A percentile compares a stretch with the other conserved stretches of the same genome.
phyloP scores from a whole-genome alignment of 2,797 vertebrate species.

The Distichodus sexfasciatus region DNA sequence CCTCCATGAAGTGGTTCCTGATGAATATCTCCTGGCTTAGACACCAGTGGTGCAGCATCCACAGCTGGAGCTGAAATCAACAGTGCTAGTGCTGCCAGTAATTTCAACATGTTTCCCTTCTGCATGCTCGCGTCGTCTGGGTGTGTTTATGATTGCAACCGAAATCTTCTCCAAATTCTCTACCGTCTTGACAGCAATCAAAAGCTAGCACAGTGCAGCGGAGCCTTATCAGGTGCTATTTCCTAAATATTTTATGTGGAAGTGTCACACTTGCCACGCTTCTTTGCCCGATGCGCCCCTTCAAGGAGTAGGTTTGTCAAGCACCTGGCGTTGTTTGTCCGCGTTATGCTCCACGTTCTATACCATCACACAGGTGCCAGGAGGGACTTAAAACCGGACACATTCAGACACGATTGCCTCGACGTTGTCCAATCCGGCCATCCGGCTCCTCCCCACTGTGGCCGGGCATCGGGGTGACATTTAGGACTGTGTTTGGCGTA shows the following conservation, averaged over 20 bases:
- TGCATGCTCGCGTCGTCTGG: constrained; percentile 39
- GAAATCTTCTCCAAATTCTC: not conserved
- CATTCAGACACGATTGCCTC: constrained; percentile 4
- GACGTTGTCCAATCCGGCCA: constrained; percentile 33
- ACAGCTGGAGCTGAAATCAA: constrained; percentile 27
- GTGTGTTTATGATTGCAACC: not conserved
- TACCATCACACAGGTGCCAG: constrained; percentile 18
- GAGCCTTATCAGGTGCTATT: not conserved
- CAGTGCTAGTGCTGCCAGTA: constrained; percentile 22
- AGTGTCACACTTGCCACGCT: constrained; percentile 17
- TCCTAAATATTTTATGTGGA: not conserved
- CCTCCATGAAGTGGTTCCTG: constrained; percentile 25
- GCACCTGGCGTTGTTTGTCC: constrained; percentile 14
- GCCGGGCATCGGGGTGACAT: constrained; percentile 46
- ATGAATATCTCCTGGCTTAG: constrained; percentile 14
- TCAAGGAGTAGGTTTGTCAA: constrained; percentile 52
- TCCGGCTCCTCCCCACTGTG: constrained; percentile 18
- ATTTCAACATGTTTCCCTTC: constrained; percentile 22
- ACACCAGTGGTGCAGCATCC: constrained; percentile 33
- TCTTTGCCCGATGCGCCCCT: constrained; percentile 48
- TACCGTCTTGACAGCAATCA: not conserved
- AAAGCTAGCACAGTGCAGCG: not conserved
- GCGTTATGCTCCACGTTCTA: constrained; percentile 4
- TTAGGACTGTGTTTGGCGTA: constrained; percentile 51
- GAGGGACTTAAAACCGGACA: constrained; percentile 34